Percentiles rank a stretch among this genome's conserved stretches.
Conservation (phyloP, 1,140 invertebrate genomes). For the Berghia stephanieae region DNA sequence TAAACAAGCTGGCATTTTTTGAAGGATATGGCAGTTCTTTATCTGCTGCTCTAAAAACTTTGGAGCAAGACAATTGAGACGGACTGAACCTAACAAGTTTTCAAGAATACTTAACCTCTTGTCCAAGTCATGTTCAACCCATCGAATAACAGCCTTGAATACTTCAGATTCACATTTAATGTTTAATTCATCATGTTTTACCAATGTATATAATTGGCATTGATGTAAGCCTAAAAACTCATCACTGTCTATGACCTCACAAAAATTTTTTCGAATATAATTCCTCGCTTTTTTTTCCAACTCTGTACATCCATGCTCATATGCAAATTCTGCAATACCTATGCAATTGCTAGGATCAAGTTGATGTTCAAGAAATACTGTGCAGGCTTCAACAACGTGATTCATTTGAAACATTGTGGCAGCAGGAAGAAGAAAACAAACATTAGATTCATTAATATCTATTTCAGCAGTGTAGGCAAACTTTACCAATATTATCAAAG, state of each 20-base stretch:
- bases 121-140: slow-evolving; percentile 88
- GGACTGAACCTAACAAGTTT: slow-evolving; percentile 83
- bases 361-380: slow-evolving; percentile 87
- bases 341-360: slow-evolving; percentile 93
- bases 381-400: slow-evolving; percentile 90
- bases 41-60: slow-evolving; percentile 90
- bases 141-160: slow-evolving; percentile 89
- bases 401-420: slow-evolving; percentile 94
- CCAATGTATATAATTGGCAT: slow-evolving; percentile 81
- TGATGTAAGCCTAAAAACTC: slow-evolving; percentile 86
- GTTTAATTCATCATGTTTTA: slow-evolving; percentile 87
- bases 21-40: slow-evolving; percentile 86
- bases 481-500: slow-evolving; percentile 83
- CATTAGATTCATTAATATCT: slow-evolving; percentile 86
- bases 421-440: slow-evolving; percentile 87
- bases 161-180: slow-evolving; percentile 88
- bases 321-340: slow-evolving; percentile 90
- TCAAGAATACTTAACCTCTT: slow-evolving; percentile 85
- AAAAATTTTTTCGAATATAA: slow-evolving; percentile 90
- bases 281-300: slow-evolving; percentile 86
- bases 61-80: slow-evolving; percentile 91
- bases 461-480: slow-evolving; percentile 93
- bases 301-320: slow-evolving; percentile 86
- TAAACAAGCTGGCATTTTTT: slow-evolving; percentile 83
- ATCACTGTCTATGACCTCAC: slow-evolving; percentile 87